phyloP scores from a whole-genome alignment of 2,888 invertebrate species.

The Acronicta aceris region DNA sequence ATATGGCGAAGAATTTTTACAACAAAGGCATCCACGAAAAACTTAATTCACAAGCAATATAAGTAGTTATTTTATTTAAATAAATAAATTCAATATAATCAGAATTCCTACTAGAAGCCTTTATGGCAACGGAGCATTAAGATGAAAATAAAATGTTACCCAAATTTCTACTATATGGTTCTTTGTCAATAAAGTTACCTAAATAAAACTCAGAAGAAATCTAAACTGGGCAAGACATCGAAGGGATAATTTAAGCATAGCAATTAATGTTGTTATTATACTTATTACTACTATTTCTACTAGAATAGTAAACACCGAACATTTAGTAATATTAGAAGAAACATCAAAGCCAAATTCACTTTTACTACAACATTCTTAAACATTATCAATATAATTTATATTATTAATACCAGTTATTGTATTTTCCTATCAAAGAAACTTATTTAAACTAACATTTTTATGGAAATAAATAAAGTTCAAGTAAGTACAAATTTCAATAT shows the following conservation, averaged over 20 bases:
- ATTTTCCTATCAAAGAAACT: conserved; percentile 20
- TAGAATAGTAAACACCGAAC: conserved; percentile 14
- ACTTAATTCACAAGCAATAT: too few relatives aligned
- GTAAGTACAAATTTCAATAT: conserved; percentile 81
- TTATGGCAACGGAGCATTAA: too few relatives aligned
- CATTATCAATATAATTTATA: conserved; percentile 11
- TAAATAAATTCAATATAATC: not conserved
- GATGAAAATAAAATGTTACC: not conserved
- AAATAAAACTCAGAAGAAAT: not conserved
- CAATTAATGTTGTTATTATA: conserved; percentile 10
- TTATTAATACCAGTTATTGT: conserved; percentile 24
- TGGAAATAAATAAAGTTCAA: conserved; percentile 55
- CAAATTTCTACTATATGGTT: not conserved
- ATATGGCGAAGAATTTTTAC: not conserved
- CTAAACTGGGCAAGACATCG: conserved; percentile 31
- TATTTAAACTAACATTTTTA: conserved; percentile 37
- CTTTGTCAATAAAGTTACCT: not conserved
- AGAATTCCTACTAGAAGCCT: not conserved
- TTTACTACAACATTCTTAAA: conserved; percentile 17
- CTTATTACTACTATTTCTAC: conserved; percentile 19
- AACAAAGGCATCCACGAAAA: too few relatives aligned
- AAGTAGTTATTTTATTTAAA: too few relatives aligned
- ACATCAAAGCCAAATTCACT: conserved; percentile 32
- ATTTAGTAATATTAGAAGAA: conserved; percentile 13
- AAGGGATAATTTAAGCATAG: conserved; percentile 21